Base-by-base conservation (phyloP, 1,140 invertebrate species). In the Euwallacea fornicatus region DNA sequence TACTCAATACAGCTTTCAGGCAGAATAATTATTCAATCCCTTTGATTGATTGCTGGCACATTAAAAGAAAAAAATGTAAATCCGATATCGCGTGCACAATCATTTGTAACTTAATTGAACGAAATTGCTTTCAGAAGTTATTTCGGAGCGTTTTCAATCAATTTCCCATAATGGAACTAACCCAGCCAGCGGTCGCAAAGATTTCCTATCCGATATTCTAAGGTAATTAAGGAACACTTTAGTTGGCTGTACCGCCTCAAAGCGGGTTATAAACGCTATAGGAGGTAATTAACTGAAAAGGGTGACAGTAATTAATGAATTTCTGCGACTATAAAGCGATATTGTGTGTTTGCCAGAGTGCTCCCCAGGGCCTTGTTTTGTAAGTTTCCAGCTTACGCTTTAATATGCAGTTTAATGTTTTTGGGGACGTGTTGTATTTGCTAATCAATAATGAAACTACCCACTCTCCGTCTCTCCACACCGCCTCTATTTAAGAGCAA, bases 261-360 rank as follows among this genome's bases (percentile, higher is more conserved):
- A 70, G 62, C 69, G 69, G 69, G 69, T 64, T 70, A 70, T 70
- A 70, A 70, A 70, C 69, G 69, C 69, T 58, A 56, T 70, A 64
- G 61, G 53, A 63, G 61, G 69, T 70, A 70, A 70, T 70, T 70
- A 70, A 64, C 69, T 65, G 62, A 65, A 70, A 70, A 65, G 69
- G 69, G 69, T 70, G 69, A 70, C 69, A 65, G 62, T 70, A 64
- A 70, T 70, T 70, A 70, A 70, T 70, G 69, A 70, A 70, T 70
- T 70, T 65, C 69, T 65, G 69, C 46, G 60, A 64, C 53, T 65
- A 70, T 70, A 70, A 70, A 70, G 69, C 69, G 69, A 70, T 70
- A 70, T 70, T 70, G 60, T 70, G 42, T 70, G 69, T 70, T 70
- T 58, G 60, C 59, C 47, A 62, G 47, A 63, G 67, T 62, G 59